Base-by-base conservation (phyloP, 2,797 vertebrate species). In the Leucoraja ocellata region DNA sequence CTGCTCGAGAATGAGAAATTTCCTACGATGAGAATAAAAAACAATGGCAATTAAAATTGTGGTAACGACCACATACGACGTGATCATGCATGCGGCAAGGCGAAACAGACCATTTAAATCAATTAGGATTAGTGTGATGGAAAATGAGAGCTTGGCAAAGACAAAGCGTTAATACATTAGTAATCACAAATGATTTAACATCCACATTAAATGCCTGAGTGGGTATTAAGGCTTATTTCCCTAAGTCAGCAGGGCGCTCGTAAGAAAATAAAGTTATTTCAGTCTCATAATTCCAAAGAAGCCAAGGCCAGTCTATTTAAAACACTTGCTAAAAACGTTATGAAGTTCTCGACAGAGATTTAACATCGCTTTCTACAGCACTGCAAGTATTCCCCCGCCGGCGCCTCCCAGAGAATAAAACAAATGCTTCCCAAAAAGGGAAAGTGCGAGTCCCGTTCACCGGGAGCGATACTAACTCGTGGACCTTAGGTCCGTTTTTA, bases 101-200 rank as follows among this genome's bases (percentile, higher is more conserved):
- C 97, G 96, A 97, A 98, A 97, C 98, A 97, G 98, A 97, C 97
- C 97, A 99, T 99, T 99, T 98, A 99, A 99, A 99, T 99, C 99
- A 99, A 99, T 99, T 99, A 99, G 97, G 97, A 97, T 98, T 98
- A 98, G 98, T 97, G 97, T 97, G 96, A 97, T 97, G 97, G 97
- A 98, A 98, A 98, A 98, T 97, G 97, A 97, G 97, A 96, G 97
- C 96, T 96, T 97, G 97, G 97, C 97, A 97, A 97, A 97, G 97
- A 97, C 97, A 97, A 97, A 97, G 96, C 96, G 95, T 96, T 97
- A 96, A 97, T 96, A 96, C 97, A 97, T 97, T 97, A 97, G 97
- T 98, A 97, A 98, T 98, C 97, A 97, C 96, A 97, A 98, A 98
- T 97, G 97, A 98, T 98, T 98, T 97, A 97, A 97, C 97, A 96